Percentiles rank a stretch among this genome's conserved stretches.
Evolutionary conservation across 2,888 invertebrate genomes (phyloP).

Genomic region (Trachelus iudaicus): DNA sequence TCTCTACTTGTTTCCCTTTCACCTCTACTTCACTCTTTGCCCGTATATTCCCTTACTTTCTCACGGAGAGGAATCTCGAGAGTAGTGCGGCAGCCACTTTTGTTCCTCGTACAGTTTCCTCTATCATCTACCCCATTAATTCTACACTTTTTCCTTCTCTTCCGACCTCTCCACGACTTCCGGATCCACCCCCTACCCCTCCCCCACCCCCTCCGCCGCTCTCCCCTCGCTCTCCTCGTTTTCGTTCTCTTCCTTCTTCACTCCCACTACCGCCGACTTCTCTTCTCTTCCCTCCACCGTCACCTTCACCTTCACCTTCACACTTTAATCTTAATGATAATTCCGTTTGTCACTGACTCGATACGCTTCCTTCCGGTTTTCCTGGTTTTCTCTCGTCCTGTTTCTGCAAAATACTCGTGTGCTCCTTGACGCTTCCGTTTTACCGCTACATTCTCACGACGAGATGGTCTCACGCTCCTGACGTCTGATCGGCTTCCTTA

Average conservation of each 20-base stretch:
- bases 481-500: background rate
- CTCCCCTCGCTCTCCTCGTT: background rate
- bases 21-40: background rate
- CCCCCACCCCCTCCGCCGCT: background rate
- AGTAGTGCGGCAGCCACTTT: background rate
- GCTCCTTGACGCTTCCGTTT: background rate
- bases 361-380: conserved; percentile 20
- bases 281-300: background rate
- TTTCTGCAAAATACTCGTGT: background rate
- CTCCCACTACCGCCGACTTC: background rate
- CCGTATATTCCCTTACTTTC: background rate
- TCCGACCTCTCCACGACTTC: background rate
- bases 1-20: background rate
- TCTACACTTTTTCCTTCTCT: background rate
- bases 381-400: background rate
- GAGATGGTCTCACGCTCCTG: background rate
- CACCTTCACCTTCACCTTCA: background rate
- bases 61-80: background rate
- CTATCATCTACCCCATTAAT: background rate
- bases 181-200: background rate
- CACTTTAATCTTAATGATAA: background rate
- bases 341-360: background rate
- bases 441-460: background rate
- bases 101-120: background rate
- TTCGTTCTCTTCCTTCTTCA: background rate